phyloP scores from a whole-genome alignment of 1,140 invertebrate genomes.

The Heliconius hewitsoni region DNA sequence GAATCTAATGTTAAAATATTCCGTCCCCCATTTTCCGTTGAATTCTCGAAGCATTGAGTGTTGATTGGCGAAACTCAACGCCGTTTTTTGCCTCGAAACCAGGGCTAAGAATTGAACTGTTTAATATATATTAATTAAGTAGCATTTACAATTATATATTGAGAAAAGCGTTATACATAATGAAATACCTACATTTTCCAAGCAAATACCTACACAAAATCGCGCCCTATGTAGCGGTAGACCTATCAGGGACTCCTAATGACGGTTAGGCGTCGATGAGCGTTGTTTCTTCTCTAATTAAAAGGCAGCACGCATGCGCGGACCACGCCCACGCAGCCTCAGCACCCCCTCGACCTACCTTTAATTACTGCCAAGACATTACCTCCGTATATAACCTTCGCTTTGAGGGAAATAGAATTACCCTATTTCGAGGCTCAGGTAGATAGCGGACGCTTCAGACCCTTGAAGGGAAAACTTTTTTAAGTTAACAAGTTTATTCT shows the following conservation, averaged over 20 bases:
- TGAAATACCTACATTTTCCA: constrained; percentile 17
- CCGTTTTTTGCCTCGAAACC: no score
- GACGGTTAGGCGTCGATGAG: constrained; percentile 72
- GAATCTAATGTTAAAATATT: no score
- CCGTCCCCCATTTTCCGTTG: no score
- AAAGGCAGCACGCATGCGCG: constrained; percentile 68
- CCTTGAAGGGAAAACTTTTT: neutral
- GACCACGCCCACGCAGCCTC: constrained; percentile 74
- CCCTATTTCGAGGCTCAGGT: constrained; percentile 29
- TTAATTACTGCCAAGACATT: constrained; percentile 80
- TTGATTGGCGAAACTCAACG: no score
- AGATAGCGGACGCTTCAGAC: neutral
- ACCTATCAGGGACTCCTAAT: constrained; percentile 59
- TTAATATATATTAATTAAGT: neutral
- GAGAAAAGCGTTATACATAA: neutral
- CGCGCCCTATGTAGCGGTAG: constrained; percentile 42
- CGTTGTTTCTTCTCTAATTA: constrained; percentile 72
- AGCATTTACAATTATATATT: neutral
- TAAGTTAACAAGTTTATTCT: constrained; percentile 1
- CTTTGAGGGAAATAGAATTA: constrained; percentile 44
- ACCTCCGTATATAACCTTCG: constrained; percentile 63
- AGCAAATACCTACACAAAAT: constrained; percentile 37
- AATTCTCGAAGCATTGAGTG: no score
- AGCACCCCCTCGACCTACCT: constrained; percentile 50
- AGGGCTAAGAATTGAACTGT: no score